Evolutionary conservation across 2,888 invertebrate genomes (phyloP).

Genomic region (Xylota sylvarum): DNA sequence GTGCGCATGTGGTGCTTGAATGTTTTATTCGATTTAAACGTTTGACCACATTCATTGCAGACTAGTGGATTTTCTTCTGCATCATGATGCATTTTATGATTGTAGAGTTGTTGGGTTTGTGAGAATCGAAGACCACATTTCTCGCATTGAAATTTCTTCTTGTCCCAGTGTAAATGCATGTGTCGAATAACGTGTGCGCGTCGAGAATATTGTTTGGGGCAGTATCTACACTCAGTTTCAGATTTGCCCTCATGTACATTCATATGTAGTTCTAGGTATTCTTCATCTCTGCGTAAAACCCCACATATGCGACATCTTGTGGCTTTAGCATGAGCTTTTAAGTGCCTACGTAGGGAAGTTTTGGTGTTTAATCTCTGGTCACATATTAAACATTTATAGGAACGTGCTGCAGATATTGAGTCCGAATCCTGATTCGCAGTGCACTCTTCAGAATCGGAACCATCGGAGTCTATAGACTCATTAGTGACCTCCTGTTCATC

Average conservation of each 20-base stretch:
- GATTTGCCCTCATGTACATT: slow-evolving; percentile 83
- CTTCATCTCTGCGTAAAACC: slow-evolving; percentile 80
- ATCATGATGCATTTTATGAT: slow-evolving; percentile 82
- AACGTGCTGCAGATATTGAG: background rate
- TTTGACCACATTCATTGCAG: slow-evolving; percentile 81
- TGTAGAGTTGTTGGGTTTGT: slow-evolving; percentile 81
- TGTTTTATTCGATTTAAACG: slow-evolving; percentile 83
- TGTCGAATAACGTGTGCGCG: slow-evolving; percentile 82
- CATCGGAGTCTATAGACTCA: background rate
- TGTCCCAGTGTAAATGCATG: slow-evolving; percentile 83
- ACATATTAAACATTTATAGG: slow-evolving; percentile 38
- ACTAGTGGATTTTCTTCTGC: slow-evolving; percentile 83
- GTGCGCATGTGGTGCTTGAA: slow-evolving; percentile 82
- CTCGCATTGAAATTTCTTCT: slow-evolving; percentile 83
- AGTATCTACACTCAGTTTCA: slow-evolving; percentile 82
- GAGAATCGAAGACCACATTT: slow-evolving; percentile 83
- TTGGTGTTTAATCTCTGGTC: slow-evolving; percentile 10
- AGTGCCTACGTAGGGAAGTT: slow-evolving; percentile 26
- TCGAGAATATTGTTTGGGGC: slow-evolving; percentile 81
- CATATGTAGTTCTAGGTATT: slow-evolving; percentile 82
- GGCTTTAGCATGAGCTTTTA: slow-evolving; percentile 19
- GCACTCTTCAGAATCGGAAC: slow-evolving; percentile 49
- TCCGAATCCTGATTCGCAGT: background rate
- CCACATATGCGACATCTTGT: slow-evolving; percentile 81
- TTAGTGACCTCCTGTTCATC: slow-evolving; percentile 41